Evolutionary conservation across 2,888 invertebrate genomes (phyloP).

Genomic region (Drosophila ezoana): DNA sequence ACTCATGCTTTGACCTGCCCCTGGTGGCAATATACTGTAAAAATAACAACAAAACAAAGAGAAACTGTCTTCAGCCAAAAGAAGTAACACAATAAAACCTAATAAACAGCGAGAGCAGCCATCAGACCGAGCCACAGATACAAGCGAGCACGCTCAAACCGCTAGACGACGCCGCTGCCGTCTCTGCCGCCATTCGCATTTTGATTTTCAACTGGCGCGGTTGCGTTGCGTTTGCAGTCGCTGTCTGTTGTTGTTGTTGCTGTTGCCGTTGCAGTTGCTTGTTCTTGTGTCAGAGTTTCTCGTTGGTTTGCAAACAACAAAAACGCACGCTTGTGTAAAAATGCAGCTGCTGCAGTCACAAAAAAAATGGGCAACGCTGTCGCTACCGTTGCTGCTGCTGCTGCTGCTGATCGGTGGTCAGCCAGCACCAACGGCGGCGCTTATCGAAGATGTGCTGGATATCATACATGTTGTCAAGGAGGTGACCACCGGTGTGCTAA

Average conservation of each 20-base stretch:
- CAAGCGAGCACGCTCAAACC: conserved; percentile 21
- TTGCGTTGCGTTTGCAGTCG: conserved; percentile 23
- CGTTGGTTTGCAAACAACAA: neutral
- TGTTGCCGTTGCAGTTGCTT: conserved; percentile 13
- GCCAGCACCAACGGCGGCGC: conserved; percentile 82
- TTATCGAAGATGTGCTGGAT: conserved; percentile 88
- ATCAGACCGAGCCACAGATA: conserved; percentile 6
- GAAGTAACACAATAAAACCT: conserved; percentile 36
- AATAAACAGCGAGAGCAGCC: conserved; percentile 15
- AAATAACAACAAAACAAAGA: conserved; percentile 44
- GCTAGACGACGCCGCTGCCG: conserved; percentile 13
- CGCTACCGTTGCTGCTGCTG: conserved; percentile 8
- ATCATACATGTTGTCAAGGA: conserved; percentile 87
- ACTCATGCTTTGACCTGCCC: conserved; percentile 54
- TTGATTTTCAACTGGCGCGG: conserved; percentile 54
- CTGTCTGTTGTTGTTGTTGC: conserved; percentile 10
- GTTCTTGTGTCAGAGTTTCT: conserved; percentile 4
- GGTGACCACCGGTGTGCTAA: conserved; percentile 87
- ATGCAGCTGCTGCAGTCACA: conserved; percentile 33
- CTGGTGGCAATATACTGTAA: conserved; percentile 25
- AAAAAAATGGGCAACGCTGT: conserved; percentile 22
- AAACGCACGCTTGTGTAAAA: conserved; percentile 3
- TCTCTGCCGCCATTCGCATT: conserved; percentile 53
- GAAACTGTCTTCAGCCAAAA: conserved; percentile 33
- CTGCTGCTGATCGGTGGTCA: conserved; percentile 29